These are phyloP conservation scores for Psephotus haematonotus DNA, from an alignment of 2,113 vertebrate genomes.

Conservation along the genomic window DNA sequence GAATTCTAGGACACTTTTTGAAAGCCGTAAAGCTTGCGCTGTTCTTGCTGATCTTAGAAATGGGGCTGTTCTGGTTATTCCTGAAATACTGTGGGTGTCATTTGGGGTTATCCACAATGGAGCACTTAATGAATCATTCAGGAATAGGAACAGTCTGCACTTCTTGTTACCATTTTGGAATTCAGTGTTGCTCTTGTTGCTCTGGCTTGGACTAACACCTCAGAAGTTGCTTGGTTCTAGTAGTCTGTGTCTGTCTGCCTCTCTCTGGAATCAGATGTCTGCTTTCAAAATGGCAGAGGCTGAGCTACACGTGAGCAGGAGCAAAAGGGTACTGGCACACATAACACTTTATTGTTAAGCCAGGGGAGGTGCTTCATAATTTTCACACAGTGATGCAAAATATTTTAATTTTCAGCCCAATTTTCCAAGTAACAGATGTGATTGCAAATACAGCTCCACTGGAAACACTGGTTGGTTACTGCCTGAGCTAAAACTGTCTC, in stretches of 20 bases:
- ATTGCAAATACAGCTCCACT: neutral
- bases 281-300: neutral
- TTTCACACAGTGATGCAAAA: neutral
- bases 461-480: neutral
- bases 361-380: neutral
- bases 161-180: neutral
- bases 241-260: neutral
- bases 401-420: neutral
- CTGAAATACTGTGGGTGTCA: neutral
- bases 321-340: neutral
- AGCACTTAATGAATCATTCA: neutral
- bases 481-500: neutral
- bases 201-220: neutral
- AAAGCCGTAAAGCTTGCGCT: neutral
- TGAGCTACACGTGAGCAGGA: neutral
- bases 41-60: neutral
- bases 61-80: neutral
- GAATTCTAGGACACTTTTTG: neutral
- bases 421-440: neutral
- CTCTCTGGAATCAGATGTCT: neutral
- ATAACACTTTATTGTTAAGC: too few species aligned
- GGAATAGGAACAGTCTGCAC: neutral
- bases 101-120: neutral
- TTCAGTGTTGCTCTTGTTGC: neutral
- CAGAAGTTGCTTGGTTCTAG: neutral